Evolutionary conservation across 2,797 vertebrate species (phyloP).

Genomic region (Eidolon dupreanum): DNA sequence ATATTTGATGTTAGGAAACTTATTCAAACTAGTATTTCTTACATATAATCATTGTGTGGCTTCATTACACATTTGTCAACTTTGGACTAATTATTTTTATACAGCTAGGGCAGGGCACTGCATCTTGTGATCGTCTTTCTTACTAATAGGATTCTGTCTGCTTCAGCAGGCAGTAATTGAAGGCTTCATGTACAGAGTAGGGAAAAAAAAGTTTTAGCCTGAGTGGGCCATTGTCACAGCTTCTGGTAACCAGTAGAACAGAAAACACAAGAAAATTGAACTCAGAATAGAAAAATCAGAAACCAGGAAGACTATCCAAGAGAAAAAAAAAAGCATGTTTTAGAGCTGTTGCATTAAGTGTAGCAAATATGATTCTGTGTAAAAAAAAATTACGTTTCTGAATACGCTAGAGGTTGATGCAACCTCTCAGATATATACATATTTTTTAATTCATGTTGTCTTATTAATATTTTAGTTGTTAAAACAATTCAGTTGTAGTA

Average conservation of each 20-base stretch:
- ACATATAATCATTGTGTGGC: constrained; percentile 82
- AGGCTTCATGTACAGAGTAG: constrained; percentile 88
- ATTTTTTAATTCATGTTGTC: background rate
- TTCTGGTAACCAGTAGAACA: constrained; percentile 86
- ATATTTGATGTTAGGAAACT: constrained; percentile 72
- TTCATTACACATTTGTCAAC: constrained; percentile 91
- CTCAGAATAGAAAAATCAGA: constrained; percentile 84
- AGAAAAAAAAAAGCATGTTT: constrained; percentile 74
- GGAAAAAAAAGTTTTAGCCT: constrained; percentile 86
- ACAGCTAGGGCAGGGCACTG: constrained; percentile 88
- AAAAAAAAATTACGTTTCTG: constrained; percentile 48
- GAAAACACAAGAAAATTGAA: constrained; percentile 84
- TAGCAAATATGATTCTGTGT: constrained; percentile 56
- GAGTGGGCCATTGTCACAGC: constrained; percentile 85
- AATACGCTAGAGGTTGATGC: constrained; percentile 47
- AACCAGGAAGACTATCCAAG: constrained; percentile 62
- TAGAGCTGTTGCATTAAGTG: constrained; percentile 68
- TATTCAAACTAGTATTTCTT: constrained; percentile 75
- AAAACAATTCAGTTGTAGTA: background rate
- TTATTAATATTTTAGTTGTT: constrained; percentile 1
- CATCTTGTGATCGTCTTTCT: constrained; percentile 89
- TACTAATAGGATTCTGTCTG: constrained; percentile 95
- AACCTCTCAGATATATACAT: constrained; percentile 4
- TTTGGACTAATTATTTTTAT: constrained; percentile 93
- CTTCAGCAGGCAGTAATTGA: constrained; percentile 94